phyloP scores from a whole-genome alignment of 2,797 vertebrate species.

The Kryptopterus vitreolus region DNA sequence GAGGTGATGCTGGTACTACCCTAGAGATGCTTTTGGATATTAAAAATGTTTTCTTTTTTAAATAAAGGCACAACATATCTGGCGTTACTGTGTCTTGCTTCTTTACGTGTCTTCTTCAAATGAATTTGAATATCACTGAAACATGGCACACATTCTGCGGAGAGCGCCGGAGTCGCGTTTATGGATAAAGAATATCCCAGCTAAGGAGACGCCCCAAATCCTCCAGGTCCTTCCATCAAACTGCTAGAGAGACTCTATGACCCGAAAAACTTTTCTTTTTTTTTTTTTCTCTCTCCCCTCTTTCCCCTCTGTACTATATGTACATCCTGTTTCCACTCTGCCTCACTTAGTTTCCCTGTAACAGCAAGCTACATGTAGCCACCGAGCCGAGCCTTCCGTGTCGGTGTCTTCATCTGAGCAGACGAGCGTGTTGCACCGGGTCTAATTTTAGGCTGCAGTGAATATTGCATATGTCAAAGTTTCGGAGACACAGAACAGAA shows the following conservation, averaged over 20 bases:
- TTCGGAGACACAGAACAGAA: conserved; percentile 66
- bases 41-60: neutral
- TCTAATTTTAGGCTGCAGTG: conserved; percentile 74
- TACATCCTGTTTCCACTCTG: conserved; percentile 13
- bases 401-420: conserved; percentile 72
- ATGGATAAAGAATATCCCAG: neutral
- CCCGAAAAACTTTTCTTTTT: conserved; percentile 41
- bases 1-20: neutral
- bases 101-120: neutral
- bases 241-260: conserved; percentile 26
- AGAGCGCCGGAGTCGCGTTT: neutral
- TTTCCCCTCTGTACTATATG: neutral
- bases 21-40: neutral
- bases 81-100: neutral
- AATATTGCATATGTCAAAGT: conserved; percentile 79
- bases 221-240: neutral
- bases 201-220: neutral
- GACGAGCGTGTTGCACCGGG: conserved; percentile 79
- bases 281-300: conserved; percentile 9
- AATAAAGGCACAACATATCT: too few species aligned
- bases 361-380: conserved; percentile 39
- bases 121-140: neutral
- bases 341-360: conserved; percentile 27
- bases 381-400: conserved; percentile 60
- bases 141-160: neutral